These are phyloP conservation scores for Poecilia latipinna DNA, from an alignment of 2,113 vertebrate species.

Conservation along the genomic window DNA sequence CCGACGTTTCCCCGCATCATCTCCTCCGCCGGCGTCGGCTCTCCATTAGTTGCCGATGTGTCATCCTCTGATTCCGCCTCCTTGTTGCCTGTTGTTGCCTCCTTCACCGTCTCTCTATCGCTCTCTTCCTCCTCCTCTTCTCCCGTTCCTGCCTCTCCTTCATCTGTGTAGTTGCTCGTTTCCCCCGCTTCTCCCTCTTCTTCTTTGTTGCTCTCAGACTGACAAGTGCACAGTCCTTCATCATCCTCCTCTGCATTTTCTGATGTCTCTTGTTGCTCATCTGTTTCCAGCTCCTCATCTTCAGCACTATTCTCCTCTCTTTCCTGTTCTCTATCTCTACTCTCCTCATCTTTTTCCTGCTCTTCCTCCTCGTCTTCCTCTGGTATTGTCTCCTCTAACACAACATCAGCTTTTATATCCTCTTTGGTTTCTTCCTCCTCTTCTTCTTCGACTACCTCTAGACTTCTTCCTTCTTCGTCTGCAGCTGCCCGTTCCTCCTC, in stretches of 20 bases:
- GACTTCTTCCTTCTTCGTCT: slow-evolving; percentile 42
- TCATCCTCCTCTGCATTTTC: slow-evolving; percentile 37
- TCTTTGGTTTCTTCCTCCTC: slow-evolving; percentile 61
- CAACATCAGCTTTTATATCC: slow-evolving; percentile 41
- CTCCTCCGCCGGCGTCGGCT: slow-evolving; percentile 8
- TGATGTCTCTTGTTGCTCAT: slow-evolving; percentile 21
- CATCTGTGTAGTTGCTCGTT: background rate
- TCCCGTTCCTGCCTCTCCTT: slow-evolving; percentile 3
- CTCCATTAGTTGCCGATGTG: slow-evolving; percentile 6
- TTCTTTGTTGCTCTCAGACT: background rate
- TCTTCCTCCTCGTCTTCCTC: slow-evolving; percentile 54
- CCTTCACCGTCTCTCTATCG: slow-evolving; percentile 14
- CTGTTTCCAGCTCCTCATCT: slow-evolving; percentile 28
- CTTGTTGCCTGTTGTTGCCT: background rate
- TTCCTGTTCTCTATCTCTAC: background rate
- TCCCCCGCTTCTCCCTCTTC: slow-evolving; percentile 18
- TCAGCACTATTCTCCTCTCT: background rate
- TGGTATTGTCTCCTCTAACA: slow-evolving; percentile 48
- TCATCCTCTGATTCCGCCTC: slow-evolving; percentile 7
- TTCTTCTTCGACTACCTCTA: slow-evolving; percentile 59
- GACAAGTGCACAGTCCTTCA: slow-evolving; percentile 27
- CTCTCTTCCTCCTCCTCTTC: slow-evolving; percentile 13
- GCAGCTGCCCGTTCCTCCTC: rapidly evolving
- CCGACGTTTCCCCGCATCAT: slow-evolving; percentile 20
- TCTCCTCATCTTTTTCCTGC: slow-evolving; percentile 4